phyloP scores from a whole-genome alignment of 2,888 invertebrate species.

The Scaptomyza reducta region DNA sequence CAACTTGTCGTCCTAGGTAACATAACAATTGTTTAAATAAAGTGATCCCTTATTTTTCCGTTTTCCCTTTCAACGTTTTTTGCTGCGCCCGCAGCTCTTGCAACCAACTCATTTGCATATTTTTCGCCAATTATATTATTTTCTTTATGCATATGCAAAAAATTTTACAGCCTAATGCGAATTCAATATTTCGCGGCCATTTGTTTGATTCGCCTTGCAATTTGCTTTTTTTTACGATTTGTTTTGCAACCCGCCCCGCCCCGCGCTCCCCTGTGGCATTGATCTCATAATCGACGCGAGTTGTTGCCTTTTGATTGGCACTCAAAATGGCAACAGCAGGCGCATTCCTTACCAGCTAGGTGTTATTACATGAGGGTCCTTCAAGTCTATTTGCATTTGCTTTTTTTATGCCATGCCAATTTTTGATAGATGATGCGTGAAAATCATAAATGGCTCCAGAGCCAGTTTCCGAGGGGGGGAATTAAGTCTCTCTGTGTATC shows the following conservation, averaged over 20 bases:
- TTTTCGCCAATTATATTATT: constrained; percentile 68
- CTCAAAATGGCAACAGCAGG: constrained; percentile 49
- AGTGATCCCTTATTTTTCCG: constrained; percentile 12
- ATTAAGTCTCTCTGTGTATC: constrained; percentile 1
- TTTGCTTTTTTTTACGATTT: constrained; percentile 77
- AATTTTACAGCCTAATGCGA: constrained; percentile 53
- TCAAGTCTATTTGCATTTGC: constrained; percentile 26
- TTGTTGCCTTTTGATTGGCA: constrained; percentile 59
- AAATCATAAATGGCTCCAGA: constrained; percentile 43
- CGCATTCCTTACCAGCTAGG: constrained; percentile 5
- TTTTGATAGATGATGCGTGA: constrained; percentile 76
- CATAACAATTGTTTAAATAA: constrained; percentile 17
- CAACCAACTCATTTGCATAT: constrained; percentile 72
- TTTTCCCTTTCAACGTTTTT: constrained; percentile 22
- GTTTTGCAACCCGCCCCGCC: constrained; percentile 52
- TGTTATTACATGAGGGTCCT: constrained; percentile 56
- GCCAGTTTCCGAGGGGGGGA: background rate
- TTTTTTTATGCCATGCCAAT: constrained; percentile 71
- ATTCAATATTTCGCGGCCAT: constrained; percentile 70
- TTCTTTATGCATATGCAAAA: constrained; percentile 68
- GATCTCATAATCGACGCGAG: constrained; percentile 75
- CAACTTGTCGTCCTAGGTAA: constrained; percentile 45
- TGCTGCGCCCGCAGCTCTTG: background rate
- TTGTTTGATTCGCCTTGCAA: constrained; percentile 66
- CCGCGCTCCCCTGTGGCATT: constrained; percentile 35